Evolutionary conservation across 2,113 vertebrate genomes (phyloP), one percentile per base, ranked within the genome.

Genomic region (Crypturellus undulatus): DNA sequence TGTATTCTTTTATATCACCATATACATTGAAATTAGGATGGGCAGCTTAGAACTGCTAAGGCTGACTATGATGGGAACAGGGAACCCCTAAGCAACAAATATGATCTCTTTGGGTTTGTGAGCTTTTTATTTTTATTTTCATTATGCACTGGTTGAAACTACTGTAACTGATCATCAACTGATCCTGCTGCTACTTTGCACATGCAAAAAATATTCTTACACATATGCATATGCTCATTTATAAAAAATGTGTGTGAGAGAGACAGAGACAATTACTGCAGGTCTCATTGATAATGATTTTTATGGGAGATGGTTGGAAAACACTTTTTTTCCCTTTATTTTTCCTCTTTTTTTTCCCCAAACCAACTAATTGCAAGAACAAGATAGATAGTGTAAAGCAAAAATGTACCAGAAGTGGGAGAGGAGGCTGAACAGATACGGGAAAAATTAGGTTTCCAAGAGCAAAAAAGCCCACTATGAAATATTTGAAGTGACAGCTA

Each of bases 191-290:
- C 32, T 49, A 21, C 20, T 81, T 43, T 90, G 22, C 34, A 42
- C 10, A 42, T 42, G 40, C 38, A 38, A 38, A 38, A 38, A 38
- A 38, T 63, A 12, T 6, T 85, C 88, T 83, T 54, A 15, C 24
- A n/a, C 0, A 1, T 21, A 2, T 10, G 3, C 18, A 1, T 20
- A 4, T 28, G 28, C 70, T 56, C 28, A 56, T 84, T 56, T 56
- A 7, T 60, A 13, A 43, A 43, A 43, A 43, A 43, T 32, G 15
- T 56, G 12, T 59, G 25, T 45, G 43, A 79, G 34, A n/a, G 5
- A 79, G 43, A 17, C 22, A 34, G 34, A 38, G 47, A 26, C 8
- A 43, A 4, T 62, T 83, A 51, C 28, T 79, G 63, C 45, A 59
- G 54, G 28, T 76, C 6, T 77, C 14, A 45, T 36, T 79, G 34